Conservation (phyloP, 1,140 invertebrate species). For the Pteromalus puparum region DNA sequence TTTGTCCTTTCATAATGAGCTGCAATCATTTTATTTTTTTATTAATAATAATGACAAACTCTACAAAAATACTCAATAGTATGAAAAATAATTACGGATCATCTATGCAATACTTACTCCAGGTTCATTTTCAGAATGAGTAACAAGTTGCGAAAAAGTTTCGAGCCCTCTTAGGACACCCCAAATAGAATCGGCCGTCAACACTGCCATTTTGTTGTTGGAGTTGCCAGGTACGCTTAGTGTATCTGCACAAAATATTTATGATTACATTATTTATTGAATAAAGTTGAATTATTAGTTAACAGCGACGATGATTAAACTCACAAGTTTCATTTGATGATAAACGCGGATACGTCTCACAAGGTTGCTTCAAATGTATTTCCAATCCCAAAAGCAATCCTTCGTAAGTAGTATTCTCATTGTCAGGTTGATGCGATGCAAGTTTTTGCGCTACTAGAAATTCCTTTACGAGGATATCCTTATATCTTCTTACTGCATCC, state of each 20-base stretch:
- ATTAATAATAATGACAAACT: not conserved
- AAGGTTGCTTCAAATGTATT: slow-evolving; percentile 71
- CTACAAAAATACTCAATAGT: not conserved
- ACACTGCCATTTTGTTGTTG: slow-evolving; percentile 60
- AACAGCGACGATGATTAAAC: slow-evolving; percentile 59
- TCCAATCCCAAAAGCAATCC: slow-evolving; percentile 75
- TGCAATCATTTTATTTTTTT: slow-evolving; percentile 56
- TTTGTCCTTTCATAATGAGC: slow-evolving; percentile 75
- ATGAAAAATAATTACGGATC: not conserved
- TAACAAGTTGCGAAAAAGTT: slow-evolving; percentile 84
- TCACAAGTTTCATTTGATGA: slow-evolving; percentile 85
- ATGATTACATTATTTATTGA: not conserved
- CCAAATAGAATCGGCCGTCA: slow-evolving; percentile 80
- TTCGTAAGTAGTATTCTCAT: slow-evolving; percentile 52
- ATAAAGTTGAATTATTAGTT: not conserved
- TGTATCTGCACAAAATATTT: slow-evolving; percentile 12
- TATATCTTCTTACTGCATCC: slow-evolving; percentile 77
- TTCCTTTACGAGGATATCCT: slow-evolving; percentile 69
- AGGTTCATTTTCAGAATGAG: not conserved
- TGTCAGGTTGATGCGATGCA: slow-evolving; percentile 51
- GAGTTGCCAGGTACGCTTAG: slow-evolving; percentile 33
- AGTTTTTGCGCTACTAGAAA: slow-evolving; percentile 61
- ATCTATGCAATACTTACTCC: not conserved
- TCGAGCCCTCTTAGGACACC: slow-evolving; percentile 87
- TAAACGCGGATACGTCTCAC: slow-evolving; percentile 76